A percentile compares a stretch with the other conserved stretches of the same genome.
Conservation (phyloP, 2,113 vertebrate species). For the Thamnophis sirtalis region DNA sequence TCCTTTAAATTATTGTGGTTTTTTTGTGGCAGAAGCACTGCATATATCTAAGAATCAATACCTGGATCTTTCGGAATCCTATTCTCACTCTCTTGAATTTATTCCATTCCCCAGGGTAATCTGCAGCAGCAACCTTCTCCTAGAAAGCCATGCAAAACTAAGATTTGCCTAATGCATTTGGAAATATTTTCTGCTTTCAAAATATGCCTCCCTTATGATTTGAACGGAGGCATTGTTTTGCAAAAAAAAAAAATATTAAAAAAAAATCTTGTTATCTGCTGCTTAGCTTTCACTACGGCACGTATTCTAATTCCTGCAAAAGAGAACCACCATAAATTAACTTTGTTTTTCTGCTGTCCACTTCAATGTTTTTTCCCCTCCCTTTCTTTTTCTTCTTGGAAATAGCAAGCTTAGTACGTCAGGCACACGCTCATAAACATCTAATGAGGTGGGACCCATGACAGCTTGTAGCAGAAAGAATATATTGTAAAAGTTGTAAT, state of each 20-base stretch:
- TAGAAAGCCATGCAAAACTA: not conserved
- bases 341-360: not conserved
- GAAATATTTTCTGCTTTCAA: not conserved
- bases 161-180: not conserved
- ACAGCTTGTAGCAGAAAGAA: slow-evolving; percentile 14
- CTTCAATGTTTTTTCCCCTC: not conserved
- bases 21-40: not conserved
- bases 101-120: not conserved
- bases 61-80: not conserved
- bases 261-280: not conserved
- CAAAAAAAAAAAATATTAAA: not conserved
- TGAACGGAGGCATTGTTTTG: not conserved
- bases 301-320: not conserved
- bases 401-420: not conserved
- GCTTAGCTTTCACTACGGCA: not conserved
- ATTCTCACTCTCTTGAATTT: not conserved
- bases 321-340: not conserved
- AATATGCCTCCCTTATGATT: not conserved
- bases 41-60: not conserved
- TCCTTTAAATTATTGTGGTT: not conserved
- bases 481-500: slow-evolving; percentile 19
- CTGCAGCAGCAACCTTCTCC: not conserved
- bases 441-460: not conserved
- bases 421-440: not conserved
- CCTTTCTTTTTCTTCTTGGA: not conserved